A percentile compares a stretch with the other conserved stretches of the same genome.
These are phyloP conservation scores for Hafferia zeledoni DNA, from an alignment of 2,797 vertebrate genomes.

Conservation along the genomic window DNA sequence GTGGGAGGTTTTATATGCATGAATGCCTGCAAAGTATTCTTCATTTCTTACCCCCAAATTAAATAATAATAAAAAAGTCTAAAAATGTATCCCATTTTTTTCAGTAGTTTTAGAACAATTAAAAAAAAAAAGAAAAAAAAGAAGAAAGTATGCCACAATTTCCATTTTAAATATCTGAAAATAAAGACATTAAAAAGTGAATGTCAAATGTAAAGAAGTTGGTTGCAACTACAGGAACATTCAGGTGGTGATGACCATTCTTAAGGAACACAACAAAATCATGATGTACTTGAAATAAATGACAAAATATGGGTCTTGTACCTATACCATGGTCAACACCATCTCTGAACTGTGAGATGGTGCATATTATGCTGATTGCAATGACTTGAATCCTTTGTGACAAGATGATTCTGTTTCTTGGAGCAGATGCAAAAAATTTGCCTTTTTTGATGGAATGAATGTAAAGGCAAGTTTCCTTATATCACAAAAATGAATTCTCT, in stretches of 20 bases:
- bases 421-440: background rate
- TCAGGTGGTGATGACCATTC: background rate
- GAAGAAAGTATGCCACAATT: background rate
- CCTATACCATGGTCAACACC: background rate
- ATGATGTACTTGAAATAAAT: background rate
- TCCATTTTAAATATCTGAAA: background rate
- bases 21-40: background rate
- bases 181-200: background rate
- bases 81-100: background rate
- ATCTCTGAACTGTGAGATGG: background rate
- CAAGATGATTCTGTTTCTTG: background rate
- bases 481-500: background rate
- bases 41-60: background rate
- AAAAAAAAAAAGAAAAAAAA: background rate
- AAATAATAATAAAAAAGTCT: background rate
- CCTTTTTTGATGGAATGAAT: background rate
- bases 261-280: background rate
- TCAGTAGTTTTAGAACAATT: background rate
- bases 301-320: background rate
- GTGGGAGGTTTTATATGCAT: background rate
- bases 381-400: background rate
- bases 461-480: background rate
- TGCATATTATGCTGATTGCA: background rate
- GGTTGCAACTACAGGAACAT: background rate
- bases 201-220: background rate